Percentiles rank a stretch among this genome's conserved stretches.
Conservation (phyloP, 2,888 invertebrate genomes). For the Lasiommata megera region DNA sequence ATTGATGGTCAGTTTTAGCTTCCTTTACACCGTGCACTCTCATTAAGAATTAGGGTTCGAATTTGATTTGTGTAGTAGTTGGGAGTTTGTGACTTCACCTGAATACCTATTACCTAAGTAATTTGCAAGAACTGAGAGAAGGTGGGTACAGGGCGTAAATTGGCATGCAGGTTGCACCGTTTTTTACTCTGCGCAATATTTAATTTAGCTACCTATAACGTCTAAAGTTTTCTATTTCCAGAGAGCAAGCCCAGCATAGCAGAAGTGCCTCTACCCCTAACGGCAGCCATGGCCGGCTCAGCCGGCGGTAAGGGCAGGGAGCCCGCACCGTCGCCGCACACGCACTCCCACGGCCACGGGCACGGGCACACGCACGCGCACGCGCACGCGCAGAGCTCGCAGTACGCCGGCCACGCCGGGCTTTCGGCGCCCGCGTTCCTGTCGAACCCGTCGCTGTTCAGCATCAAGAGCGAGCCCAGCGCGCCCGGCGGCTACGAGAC, state of each 20-base stretch:
- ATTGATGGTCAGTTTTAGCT: slow-evolving; percentile 52
- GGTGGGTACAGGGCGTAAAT: no score
- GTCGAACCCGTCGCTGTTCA: slow-evolving; percentile 63
- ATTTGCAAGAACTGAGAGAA: no score
- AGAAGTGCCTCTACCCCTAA: slow-evolving; percentile 67
- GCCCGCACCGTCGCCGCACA: slow-evolving; percentile 58
- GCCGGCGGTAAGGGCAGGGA: slow-evolving; percentile 51
- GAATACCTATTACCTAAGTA: no score
- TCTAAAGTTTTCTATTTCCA: no score
- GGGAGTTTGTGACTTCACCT: no score
- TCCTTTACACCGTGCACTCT: no score
- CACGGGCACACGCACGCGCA: slow-evolving; percentile 41
- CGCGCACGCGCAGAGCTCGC: slow-evolving; percentile 75
- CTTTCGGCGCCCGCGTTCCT: slow-evolving; percentile 54
- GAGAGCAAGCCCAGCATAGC: slow-evolving; percentile 71
- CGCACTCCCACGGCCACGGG: slow-evolving; percentile 60
- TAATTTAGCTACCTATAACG: no score
- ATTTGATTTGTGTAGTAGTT: no score
- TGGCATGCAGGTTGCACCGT: no score
- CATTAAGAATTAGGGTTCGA: no score
- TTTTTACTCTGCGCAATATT: no score
- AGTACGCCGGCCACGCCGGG: slow-evolving; percentile 51
- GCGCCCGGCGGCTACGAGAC: slow-evolving; percentile 53
- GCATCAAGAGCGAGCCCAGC: slow-evolving; percentile 73
- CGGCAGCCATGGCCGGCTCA: slow-evolving; percentile 50